Percentiles rank a stretch among this genome's conserved stretches.
Conservation (phyloP, 2,113 vertebrate genomes). For the Spizaetus ornatus region DNA sequence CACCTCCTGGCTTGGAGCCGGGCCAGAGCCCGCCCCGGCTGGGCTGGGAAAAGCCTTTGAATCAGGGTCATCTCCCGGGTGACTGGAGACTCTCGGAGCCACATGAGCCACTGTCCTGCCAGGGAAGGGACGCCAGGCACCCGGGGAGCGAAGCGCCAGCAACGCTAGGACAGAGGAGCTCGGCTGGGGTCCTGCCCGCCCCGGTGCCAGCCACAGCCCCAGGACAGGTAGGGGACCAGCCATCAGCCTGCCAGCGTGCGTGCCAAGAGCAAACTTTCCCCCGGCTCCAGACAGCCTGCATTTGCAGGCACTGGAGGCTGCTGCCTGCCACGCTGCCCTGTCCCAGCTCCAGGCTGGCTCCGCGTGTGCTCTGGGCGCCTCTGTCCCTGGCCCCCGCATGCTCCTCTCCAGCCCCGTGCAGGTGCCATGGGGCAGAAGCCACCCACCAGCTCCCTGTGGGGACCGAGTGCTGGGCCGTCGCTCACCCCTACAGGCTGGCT, state of each 20-base stretch:
- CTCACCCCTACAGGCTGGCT: neutral
- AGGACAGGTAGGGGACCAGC: constrained; percentile 8
- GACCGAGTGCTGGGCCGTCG: accelerated
- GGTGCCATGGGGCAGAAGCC: neutral
- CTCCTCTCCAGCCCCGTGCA: accelerated
- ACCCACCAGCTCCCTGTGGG: neutral
- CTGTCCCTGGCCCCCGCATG: neutral
- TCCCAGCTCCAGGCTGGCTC: neutral
- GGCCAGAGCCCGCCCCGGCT: constrained; percentile 36
- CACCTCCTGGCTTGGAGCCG: constrained; percentile 26
- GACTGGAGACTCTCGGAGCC: constrained; percentile 64
- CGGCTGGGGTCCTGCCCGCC: neutral
- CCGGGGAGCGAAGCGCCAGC: neutral
- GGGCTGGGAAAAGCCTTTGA: constrained; percentile 71
- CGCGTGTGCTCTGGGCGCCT: accelerated
- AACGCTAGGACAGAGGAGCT: neutral
- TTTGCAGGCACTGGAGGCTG: neutral
- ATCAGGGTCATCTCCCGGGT: constrained; percentile 71
- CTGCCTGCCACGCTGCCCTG: neutral
- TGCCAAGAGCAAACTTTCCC: neutral
- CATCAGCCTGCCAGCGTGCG: neutral
- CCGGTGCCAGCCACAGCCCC: neutral
- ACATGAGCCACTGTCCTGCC: constrained; percentile 54
- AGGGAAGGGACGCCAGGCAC: neutral
- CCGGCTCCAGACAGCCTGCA: accelerated